Evolutionary conservation across 2,888 invertebrate genomes (phyloP), one percentile per base, ranked within the genome.

Genomic region (Andricus quercusramuli): DNA sequence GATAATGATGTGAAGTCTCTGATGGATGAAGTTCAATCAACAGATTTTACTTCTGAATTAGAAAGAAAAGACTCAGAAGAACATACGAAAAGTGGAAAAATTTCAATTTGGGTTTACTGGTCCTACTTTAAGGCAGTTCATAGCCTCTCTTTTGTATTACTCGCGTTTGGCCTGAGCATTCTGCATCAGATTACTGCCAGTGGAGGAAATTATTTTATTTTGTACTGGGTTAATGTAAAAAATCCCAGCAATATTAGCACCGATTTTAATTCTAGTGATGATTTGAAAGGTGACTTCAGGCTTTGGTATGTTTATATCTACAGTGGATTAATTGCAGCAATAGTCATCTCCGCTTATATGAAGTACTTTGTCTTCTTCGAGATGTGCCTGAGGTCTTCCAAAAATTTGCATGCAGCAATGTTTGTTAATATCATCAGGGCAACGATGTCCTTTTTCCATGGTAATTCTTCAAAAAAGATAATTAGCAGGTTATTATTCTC

Each of bases 401-500:
- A 94, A 9, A 94, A 94, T 25, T 94, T 98, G 0, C 98, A 98
- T 93, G 96, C 96, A 90, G 93, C 93, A 25, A 98, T 98, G 98
- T 98, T 98, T 91, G 92, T 94, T 29, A 94, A 96, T 44, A 95
- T 98, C 62, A 95, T 97, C 3, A 94, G 96, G n/a, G 96, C 97
- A 0, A 95, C 96, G 0, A 97, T 98, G 95, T 94, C 95, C 25
- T 98, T 98, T 93, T 98, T 98, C 93, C 97, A 98, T 91, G 95
- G 95, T 6, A 98, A 98, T 93, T 97, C 98, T 0, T 95, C 96
- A 0, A 96, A 96, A 0, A 93, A 96, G 66, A 96, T 98, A 88
- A 93, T 98, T 79, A 98, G 98, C 93, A 94, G 91, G 90, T 90
- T 84, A 79, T 13, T 77, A 20, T 17, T 29, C 44, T 44, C 44